phyloP scores from a whole-genome alignment of 2,888 invertebrate species.

The Tetanocera ferruginea region DNA sequence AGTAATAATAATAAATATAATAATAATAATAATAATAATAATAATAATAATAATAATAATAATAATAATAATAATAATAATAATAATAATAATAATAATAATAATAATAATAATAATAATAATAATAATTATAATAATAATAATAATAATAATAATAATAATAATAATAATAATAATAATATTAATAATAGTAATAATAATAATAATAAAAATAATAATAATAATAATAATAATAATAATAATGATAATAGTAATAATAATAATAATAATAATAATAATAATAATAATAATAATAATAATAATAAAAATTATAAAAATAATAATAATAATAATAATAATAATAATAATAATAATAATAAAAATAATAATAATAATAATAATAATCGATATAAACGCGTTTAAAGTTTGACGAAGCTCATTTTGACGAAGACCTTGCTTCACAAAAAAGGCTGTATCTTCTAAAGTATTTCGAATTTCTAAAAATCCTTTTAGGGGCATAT shows the following conservation, averaged over 20 bases:
- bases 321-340: not conserved
- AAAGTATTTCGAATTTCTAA: too few species aligned
- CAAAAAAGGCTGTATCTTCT: too few species aligned
- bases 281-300: not conserved
- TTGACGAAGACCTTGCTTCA: too few species aligned
- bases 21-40: too few species aligned
- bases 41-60: too few species aligned
- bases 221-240: not conserved
- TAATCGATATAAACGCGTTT: too few species aligned
- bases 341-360: not conserved
- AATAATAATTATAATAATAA: not conserved
- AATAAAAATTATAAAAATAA: not conserved
- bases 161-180: not conserved
- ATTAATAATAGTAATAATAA: not conserved
- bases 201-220: not conserved
- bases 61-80: too few species aligned
- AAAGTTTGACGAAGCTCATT: too few species aligned
- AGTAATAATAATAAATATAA: too few species aligned
- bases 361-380: not conserved
- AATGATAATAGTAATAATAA: not conserved
- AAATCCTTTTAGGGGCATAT: too few species aligned
- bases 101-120: too few species aligned
- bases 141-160: not conserved
- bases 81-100: too few species aligned
- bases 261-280: not conserved